Conservation (phyloP, 2,888 invertebrate genomes). For the Silvanus unidentatus region DNA sequence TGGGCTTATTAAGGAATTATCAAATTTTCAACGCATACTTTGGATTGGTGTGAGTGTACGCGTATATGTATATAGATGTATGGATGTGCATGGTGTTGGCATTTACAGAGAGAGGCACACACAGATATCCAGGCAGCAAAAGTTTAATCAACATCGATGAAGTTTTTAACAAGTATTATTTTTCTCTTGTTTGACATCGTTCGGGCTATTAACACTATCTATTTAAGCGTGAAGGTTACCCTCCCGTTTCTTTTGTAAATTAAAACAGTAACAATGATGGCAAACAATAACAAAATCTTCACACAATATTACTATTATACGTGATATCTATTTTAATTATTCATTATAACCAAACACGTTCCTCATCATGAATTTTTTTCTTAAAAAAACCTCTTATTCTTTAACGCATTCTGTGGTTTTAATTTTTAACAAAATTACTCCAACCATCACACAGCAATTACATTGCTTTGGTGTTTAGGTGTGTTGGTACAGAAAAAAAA, state of each 20-base stretch:
- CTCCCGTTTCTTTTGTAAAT: conserved; percentile 34
- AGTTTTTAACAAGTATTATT: conserved; percentile 25
- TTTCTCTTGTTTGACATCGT: conserved; percentile 18
- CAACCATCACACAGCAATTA: conserved; percentile 19
- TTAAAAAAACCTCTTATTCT: conserved; percentile 17
- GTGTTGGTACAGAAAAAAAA: conserved; percentile 25
- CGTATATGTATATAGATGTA: not conserved
- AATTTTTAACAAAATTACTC: conserved; percentile 25
- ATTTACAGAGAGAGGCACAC: conserved; percentile 19
- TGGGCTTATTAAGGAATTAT: conserved; percentile 43
- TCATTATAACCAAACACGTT: conserved; percentile 23
- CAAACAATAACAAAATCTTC: conserved; percentile 27
- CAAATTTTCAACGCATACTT: conserved; percentile 45
- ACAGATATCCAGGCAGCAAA: conserved; percentile 10
- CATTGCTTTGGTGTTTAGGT: too few relatives aligned
- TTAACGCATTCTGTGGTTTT: conserved; percentile 24
- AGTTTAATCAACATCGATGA: conserved; percentile 27
- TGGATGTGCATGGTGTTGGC: conserved; percentile 10
- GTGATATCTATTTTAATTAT: conserved; percentile 26
- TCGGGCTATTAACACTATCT: conserved; percentile 28
- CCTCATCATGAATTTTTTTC: conserved; percentile 11
- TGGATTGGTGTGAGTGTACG: conserved; percentile 14
- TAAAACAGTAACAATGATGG: conserved; percentile 4
- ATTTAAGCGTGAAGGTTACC: conserved; percentile 37
- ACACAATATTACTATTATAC: conserved; percentile 20